These are phyloP conservation scores for Poecilobothrus nobilitatus DNA, from an alignment of 2,888 invertebrate species.

Conservation along the genomic window DNA sequence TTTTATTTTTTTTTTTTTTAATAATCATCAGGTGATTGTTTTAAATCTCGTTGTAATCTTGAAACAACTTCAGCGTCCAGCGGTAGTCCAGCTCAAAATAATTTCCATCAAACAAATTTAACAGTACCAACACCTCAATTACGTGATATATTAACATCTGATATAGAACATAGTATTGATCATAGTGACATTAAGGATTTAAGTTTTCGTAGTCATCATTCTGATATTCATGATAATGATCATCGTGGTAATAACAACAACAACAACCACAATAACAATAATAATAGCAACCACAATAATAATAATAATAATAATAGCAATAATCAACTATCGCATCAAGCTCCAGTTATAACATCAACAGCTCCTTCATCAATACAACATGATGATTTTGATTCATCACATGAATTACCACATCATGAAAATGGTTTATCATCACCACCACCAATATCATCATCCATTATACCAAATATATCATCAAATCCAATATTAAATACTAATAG, in stretches of 20 bases:
- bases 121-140: constrained; percentile 42
- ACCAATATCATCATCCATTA: constrained; percentile 24
- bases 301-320: constrained; percentile 24
- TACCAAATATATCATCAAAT: constrained; percentile 13
- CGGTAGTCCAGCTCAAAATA: constrained; percentile 42
- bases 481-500: not conserved
- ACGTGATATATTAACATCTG: constrained; percentile 43
- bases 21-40: constrained; percentile 38
- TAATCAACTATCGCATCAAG: constrained; percentile 39
- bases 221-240: constrained; percentile 21
- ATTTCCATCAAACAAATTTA: constrained; percentile 38
- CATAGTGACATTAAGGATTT: constrained; percentile 44
- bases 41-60: constrained; percentile 41
- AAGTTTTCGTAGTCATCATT: constrained; percentile 38
- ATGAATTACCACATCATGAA: constrained; percentile 37
- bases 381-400: constrained; percentile 41
- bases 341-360: constrained; percentile 42
- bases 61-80: constrained; percentile 53
- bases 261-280: not conserved
- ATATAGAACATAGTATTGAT: constrained; percentile 42
- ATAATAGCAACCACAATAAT: constrained; percentile 2
- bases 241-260: constrained; percentile 18
- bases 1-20: not conserved
- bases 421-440: constrained; percentile 40
- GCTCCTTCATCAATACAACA: constrained; percentile 37